Percentiles rank a stretch among this genome's conserved stretches.
Evolutionary conservation across 1,140 invertebrate species (phyloP).

Genomic region (Lysiphlebus fabarum): DNA sequence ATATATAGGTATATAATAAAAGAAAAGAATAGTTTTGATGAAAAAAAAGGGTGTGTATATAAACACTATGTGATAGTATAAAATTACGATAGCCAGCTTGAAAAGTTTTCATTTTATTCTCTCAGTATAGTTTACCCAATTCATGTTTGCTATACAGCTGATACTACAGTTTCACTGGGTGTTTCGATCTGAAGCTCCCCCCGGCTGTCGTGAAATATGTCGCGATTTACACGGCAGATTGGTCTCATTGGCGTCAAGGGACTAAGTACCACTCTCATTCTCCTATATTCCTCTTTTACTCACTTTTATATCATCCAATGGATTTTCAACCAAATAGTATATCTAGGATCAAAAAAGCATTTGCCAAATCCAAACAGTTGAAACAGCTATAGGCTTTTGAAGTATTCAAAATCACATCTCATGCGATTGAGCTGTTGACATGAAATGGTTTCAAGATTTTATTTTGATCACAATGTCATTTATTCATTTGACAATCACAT

Average conservation of each 20-base stretch:
- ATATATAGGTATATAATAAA: too few relatives aligned
- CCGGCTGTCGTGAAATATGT: conserved; percentile 51
- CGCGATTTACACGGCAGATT: conserved; percentile 55
- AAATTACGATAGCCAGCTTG: conserved; percentile 33
- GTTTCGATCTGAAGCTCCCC: conserved; percentile 15
- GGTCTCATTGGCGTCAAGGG: conserved; percentile 52
- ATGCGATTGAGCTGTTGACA: too few relatives aligned
- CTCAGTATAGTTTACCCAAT: conserved; percentile 13
- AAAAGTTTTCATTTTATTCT: conserved; percentile 34
- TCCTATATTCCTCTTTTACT: conserved; percentile 7
- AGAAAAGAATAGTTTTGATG: neutral
- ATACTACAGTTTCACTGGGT: conserved; percentile 6
- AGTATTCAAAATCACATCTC: too few relatives aligned
- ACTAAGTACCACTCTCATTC: conserved; percentile 28
- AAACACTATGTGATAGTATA: conserved; percentile 3
- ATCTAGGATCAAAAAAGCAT: conserved; percentile 52
- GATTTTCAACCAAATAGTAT: conserved; percentile 19
- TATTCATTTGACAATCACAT: too few relatives aligned
- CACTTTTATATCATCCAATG: conserved; percentile 1
- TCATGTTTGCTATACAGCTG: neutral
- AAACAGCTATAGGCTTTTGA: neutral
- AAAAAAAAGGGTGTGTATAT: too few relatives aligned
- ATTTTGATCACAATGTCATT: too few relatives aligned
- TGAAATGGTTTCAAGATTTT: too few relatives aligned
- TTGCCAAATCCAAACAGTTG: conserved; percentile 39